Evolutionary conservation across 2,113 vertebrate genomes (phyloP).

Genomic region (Caretta caretta): DNA sequence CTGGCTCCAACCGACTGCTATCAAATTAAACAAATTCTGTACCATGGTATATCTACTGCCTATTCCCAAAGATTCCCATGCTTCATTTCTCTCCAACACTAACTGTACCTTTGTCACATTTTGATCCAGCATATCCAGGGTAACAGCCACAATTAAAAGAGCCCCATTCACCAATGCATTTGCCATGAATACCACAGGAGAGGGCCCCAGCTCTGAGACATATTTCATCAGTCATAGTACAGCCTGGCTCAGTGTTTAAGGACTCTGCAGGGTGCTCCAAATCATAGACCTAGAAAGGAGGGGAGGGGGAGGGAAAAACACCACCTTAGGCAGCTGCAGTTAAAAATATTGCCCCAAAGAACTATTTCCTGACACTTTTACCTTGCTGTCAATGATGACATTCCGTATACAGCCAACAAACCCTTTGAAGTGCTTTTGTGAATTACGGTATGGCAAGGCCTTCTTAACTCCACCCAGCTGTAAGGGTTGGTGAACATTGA

Average conservation of each 20-base stretch:
- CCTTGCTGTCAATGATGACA: conserved; percentile 88
- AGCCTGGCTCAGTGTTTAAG: conserved; percentile 84
- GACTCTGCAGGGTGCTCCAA: conserved; percentile 86
- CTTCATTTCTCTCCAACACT: not conserved
- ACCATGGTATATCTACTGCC: not conserved
- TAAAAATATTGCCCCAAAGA: not conserved
- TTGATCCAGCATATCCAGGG: conserved; percentile 84
- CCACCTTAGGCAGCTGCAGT: not conserved
- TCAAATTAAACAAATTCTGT: not conserved
- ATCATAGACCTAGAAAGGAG: conserved; percentile 84
- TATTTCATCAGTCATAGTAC: conserved; percentile 81
- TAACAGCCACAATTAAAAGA: conserved; percentile 89
- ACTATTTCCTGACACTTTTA: conserved; percentile 37
- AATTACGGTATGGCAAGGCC: conserved; percentile 47
- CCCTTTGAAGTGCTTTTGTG: conserved; percentile 75
- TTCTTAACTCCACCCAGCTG: conserved; percentile 90
- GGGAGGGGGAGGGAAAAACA: not conserved
- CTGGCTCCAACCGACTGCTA: rapidly evolving
- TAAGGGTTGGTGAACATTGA: conserved; percentile 86
- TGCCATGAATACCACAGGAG: conserved; percentile 86
- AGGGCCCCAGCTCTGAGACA: conserved; percentile 79
- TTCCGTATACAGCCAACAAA: conserved; percentile 90
- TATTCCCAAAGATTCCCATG: not conserved
- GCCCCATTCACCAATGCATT: conserved; percentile 86
- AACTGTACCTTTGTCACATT: conserved; percentile 85